Conservation (phyloP, 2,113 vertebrate genomes). For the Hoplias malabaricus region DNA sequence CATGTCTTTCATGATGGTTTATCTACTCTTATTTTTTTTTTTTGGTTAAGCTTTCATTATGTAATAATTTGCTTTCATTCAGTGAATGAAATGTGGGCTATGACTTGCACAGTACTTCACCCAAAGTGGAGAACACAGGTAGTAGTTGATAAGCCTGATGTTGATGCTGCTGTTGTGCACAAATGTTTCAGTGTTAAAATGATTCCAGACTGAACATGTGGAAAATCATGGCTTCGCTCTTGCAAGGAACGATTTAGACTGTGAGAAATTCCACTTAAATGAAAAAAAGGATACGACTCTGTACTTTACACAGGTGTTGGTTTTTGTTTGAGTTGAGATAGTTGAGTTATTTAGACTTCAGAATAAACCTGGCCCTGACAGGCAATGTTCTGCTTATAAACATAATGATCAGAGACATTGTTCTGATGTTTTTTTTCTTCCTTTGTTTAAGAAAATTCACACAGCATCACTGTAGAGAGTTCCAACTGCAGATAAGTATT, state of each 20-base stretch:
- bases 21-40: no score
- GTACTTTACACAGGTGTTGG: not conserved
- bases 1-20: no score
- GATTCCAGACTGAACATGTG: not conserved
- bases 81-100: no score
- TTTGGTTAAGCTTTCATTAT: no score
- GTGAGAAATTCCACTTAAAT: not conserved
- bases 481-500: no score
- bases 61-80: no score
- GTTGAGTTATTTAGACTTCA: not conserved
- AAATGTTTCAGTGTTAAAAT: not conserved
- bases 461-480: not conserved
- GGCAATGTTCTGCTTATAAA: no score
- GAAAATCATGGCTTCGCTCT: not conserved
- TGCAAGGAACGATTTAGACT: not conserved
- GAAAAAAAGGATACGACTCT: not conserved
- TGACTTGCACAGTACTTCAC: no score
- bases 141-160: not conserved
- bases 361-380: no score
- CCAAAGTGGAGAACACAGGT: not conserved
- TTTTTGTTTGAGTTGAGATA: not conserved
- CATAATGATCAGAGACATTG: no score
- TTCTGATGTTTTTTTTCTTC: not conserved
- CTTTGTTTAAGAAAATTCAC: no score
- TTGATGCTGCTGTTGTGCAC: not conserved